phyloP scores from a whole-genome alignment of 1,140 invertebrate species.

The Sarcophaga peregrina region DNA sequence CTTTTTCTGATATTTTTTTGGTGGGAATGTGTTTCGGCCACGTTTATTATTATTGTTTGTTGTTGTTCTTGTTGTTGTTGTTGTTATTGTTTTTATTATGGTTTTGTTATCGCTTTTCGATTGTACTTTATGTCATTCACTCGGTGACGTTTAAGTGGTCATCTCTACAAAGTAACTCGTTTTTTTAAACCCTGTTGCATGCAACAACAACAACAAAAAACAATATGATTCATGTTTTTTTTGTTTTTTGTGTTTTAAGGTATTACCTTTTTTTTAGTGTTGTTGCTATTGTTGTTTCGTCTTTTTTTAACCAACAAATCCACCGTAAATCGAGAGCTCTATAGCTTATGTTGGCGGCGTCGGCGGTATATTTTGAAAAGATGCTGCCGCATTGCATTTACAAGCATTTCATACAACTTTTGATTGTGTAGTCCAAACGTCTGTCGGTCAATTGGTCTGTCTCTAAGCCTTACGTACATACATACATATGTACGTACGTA shows the following conservation, averaged over 20 bases:
- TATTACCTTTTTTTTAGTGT: constrained; percentile 26
- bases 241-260: constrained; percentile 3
- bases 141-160: constrained; percentile 37
- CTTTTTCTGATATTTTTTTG: background rate
- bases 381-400: constrained; percentile 39
- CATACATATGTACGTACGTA: too few species aligned
- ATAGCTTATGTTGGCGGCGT: constrained; percentile 33
- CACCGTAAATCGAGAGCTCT: background rate
- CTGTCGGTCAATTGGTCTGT: background rate
- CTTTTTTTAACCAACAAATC: background rate
- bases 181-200: background rate
- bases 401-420: constrained; percentile 29
- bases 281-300: background rate
- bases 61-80: constrained; percentile 13
- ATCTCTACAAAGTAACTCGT: background rate
- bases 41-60: background rate
- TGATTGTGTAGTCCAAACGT: background rate
- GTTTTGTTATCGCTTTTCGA: constrained; percentile 41
- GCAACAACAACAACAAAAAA: background rate
- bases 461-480: background rate
- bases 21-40: background rate
- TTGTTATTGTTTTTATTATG: constrained; percentile 19
- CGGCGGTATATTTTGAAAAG: constrained; percentile 36
- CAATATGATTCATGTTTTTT: constrained; percentile 21
- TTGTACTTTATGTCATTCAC: constrained; percentile 41